Evolutionary conservation across 2,888 invertebrate genomes (phyloP).

Genomic region (Leptinotarsa rubiginosa): DNA sequence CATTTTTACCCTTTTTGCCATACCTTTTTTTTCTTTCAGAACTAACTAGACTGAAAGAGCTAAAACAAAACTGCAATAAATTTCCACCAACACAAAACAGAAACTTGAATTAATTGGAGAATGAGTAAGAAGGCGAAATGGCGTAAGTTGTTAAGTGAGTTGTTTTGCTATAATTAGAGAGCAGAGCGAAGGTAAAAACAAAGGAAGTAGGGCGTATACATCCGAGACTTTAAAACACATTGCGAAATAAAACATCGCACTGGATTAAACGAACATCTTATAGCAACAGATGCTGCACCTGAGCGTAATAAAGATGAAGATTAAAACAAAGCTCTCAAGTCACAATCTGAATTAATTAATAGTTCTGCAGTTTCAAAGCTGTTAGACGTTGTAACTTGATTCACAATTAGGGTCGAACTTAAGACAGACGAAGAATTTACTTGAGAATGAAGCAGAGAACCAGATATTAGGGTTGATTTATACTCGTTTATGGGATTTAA

Average conservation of each 20-base stretch:
- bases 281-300: conserved; percentile 52
- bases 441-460: conserved; percentile 7
- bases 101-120: conserved; percentile 34
- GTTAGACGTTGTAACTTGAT: conserved; percentile 51
- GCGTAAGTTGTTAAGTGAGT: conserved; percentile 35
- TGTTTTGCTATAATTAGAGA: conserved; percentile 34
- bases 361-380: conserved; percentile 55
- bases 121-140: conserved; percentile 29
- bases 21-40: neutral
- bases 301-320: conserved; percentile 53
- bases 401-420: conserved; percentile 52
- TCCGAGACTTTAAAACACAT: conserved; percentile 14
- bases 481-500: conserved; percentile 6
- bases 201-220: conserved; percentile 14
- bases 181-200: conserved; percentile 26
- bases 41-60: conserved; percentile 19
- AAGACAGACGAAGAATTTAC: conserved; percentile 39
- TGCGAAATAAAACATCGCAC: conserved; percentile 45
- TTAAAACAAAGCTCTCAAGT: conserved; percentile 55
- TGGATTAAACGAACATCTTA: conserved; percentile 50
- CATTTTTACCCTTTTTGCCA: neutral
- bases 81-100: conserved; percentile 22
- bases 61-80: neutral
- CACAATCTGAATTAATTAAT: conserved; percentile 58
- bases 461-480: conserved; percentile 11